Conservation (phyloP, 2,888 invertebrate genomes). For the Phrixothrix hirtus region DNA sequence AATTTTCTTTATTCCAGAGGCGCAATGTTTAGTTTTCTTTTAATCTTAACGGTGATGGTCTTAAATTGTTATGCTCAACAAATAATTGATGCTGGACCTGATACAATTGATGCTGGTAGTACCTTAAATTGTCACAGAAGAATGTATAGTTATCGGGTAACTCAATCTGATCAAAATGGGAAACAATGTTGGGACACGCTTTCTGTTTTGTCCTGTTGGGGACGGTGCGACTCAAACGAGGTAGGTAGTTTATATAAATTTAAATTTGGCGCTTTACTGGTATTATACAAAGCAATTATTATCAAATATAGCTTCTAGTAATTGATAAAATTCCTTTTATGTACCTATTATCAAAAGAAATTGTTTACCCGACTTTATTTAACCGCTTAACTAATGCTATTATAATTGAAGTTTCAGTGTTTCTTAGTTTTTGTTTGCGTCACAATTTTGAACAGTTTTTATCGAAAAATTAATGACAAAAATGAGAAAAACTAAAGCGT, state of each 20-base stretch:
- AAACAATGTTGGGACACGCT: conserved; percentile 75
- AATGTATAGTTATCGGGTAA: conserved; percentile 68
- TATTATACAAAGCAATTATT: too few species aligned
- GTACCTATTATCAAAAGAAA: too few species aligned
- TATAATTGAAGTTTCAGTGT: too few species aligned
- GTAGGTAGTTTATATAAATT: conserved; percentile 53
- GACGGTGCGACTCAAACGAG: conserved; percentile 82
- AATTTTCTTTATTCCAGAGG: conserved; percentile 7
- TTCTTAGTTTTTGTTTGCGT: too few species aligned
- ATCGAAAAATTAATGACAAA: too few species aligned
- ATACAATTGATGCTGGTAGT: conserved; percentile 47
- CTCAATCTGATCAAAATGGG: conserved; percentile 66
- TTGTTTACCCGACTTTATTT: too few species aligned
- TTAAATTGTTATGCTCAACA: conserved; percentile 26
- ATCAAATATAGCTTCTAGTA: too few species aligned
- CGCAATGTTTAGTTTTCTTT: conserved; percentile 17
- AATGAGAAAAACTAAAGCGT: too few species aligned
- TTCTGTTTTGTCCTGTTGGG: conserved; percentile 78
- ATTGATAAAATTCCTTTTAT: too few species aligned
- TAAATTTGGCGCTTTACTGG: too few species aligned
- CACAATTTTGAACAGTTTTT: too few species aligned
- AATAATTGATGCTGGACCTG: conserved; percentile 41
- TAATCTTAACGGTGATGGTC: conserved; percentile 6
- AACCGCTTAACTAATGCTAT: too few species aligned
- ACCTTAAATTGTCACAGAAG: conserved; percentile 70